phyloP scores from a whole-genome alignment of 2,113 vertebrate species.

The Thunnus maccoyii region DNA sequence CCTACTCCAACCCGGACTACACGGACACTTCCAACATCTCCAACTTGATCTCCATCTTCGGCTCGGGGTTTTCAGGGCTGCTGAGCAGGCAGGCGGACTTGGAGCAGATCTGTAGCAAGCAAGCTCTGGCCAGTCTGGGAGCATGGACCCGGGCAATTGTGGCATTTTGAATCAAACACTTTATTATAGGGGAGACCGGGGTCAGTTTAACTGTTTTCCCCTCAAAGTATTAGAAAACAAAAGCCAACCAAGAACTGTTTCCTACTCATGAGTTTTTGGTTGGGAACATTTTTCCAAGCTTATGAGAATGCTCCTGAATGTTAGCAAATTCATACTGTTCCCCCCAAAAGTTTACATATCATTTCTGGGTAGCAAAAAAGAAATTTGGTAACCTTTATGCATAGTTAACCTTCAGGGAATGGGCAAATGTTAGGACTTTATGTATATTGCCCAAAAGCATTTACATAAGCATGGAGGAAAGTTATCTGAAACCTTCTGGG shows the following conservation, averaged over 20 bases:
- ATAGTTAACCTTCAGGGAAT: not conserved
- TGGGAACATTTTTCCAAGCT: not conserved
- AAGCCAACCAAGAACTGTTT: not conserved
- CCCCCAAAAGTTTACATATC: not conserved
- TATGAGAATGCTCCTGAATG: not conserved
- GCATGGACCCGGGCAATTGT: conserved; percentile 96
- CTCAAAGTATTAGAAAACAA: not conserved
- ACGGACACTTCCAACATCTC: conserved; percentile 95
- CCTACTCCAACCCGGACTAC: conserved; percentile 79
- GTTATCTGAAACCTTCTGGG: not conserved
- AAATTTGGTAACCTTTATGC: not conserved
- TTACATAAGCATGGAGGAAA: not conserved
- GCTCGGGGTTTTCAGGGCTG: conserved; percentile 94
- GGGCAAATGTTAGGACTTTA: no score
- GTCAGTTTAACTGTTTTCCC: conserved; percentile 14
- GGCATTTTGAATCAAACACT: conserved; percentile 88
- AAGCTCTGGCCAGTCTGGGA: conserved; percentile 94
- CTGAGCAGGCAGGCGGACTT: conserved; percentile 93
- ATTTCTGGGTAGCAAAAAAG: not conserved
- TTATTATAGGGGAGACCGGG: conserved; percentile 49
- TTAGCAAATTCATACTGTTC: not conserved
- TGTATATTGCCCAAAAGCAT: no score
- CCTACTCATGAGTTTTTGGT: not conserved
- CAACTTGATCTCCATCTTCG: conserved; percentile 98
- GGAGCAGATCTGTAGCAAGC: conserved; percentile 95